Evolutionary conservation across 37 sponge, comb jelly and placozoan species (phyloP).

Genomic region (Chondrilla cf. caribensis): DNA sequence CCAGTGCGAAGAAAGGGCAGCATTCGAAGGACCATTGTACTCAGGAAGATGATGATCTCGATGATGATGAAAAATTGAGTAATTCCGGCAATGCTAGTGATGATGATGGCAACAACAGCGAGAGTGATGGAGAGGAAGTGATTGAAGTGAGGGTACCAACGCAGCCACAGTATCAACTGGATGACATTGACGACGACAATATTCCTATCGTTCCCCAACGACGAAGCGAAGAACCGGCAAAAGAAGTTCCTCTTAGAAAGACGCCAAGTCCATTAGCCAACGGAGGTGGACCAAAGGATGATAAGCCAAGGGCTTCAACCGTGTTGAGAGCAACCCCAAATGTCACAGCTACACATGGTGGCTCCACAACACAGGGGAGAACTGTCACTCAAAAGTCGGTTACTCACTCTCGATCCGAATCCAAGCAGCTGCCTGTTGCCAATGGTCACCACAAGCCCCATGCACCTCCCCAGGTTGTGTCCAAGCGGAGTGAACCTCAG

Average conservation of each 20-base stretch:
- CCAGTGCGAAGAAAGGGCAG: too few relatives aligned
- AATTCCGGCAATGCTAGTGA: background rate
- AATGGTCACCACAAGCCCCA: background rate
- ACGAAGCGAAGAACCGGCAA: background rate
- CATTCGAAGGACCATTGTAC: too few relatives aligned
- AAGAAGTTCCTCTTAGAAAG: background rate
- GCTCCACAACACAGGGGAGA: background rate
- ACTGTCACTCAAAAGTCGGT: background rate
- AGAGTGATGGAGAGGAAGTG: constrained; percentile 11
- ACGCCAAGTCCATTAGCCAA: background rate
- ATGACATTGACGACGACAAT: background rate
- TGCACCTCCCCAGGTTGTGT: background rate
- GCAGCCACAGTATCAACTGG: background rate
- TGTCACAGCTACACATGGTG: too few relatives aligned
- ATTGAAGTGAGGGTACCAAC: background rate
- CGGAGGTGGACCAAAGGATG: background rate
- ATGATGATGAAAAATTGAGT: background rate
- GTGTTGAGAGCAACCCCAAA: background rate
- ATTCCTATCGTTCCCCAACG: background rate
- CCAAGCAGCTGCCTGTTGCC: background rate
- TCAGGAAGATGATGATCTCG: background rate
- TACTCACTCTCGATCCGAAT: background rate
- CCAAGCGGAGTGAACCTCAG: background rate
- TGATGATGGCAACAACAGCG: background rate
- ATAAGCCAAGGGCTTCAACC: background rate